Percentiles rank a stretch among this genome's conserved stretches.
Evolutionary conservation across 2,797 vertebrate genomes (phyloP).

Genomic region (Otolemur crassicaudatus): DNA sequence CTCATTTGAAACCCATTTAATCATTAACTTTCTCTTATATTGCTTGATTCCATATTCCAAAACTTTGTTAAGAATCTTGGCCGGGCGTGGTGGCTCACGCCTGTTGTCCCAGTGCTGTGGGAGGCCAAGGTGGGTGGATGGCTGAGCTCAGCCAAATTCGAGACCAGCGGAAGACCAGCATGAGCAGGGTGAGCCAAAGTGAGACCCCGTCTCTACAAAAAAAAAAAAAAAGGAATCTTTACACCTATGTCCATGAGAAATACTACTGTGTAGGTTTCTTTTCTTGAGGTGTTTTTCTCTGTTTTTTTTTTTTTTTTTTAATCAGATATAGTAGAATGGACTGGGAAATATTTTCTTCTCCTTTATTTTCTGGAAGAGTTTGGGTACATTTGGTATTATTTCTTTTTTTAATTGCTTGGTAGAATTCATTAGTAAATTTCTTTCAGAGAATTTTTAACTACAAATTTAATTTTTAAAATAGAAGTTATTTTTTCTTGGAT

Average conservation of each 20-base stretch:
- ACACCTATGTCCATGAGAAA: neutral
- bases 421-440: neutral
- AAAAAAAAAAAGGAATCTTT: neutral
- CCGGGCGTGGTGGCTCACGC: no score
- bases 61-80: neutral
- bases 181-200: no score
- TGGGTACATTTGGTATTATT: neutral
- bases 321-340: neutral
- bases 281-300: neutral
- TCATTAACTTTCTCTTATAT: slow-evolving; percentile 1
- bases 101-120: no score
- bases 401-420: slow-evolving; percentile 1
- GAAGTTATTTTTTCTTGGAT: neutral
- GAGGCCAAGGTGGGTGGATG: no score
- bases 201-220: no score
- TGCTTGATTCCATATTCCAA: slow-evolving; percentile 1
- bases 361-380: neutral
- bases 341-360: neutral
- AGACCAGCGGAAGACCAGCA: no score
- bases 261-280: neutral
- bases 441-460: neutral
- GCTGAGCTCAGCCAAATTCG: no score
- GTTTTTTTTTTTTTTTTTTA: neutral
- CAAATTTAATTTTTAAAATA: neutral
- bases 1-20: neutral